These are phyloP conservation scores for Telmatherina bonti DNA, from an alignment of 2,797 vertebrate genomes.

Conservation along the genomic window DNA sequence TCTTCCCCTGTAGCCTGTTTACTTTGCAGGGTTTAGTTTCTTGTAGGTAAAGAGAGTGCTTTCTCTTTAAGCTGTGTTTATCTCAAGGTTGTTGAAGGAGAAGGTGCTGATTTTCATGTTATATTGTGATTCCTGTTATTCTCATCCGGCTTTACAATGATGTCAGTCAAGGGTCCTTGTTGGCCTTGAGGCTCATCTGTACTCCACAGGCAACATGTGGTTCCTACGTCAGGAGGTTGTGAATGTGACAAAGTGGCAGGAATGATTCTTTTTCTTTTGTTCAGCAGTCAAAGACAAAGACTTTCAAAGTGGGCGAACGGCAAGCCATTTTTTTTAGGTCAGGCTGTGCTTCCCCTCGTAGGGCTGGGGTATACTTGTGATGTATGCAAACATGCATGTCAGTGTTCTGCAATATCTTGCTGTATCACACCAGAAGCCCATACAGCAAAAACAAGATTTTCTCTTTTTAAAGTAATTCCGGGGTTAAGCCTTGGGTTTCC, in stretches of 20 bases:
- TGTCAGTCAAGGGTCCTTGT: slow-evolving; percentile 30
- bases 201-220: slow-evolving; percentile 37
- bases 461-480: too few species aligned
- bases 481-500: too few species aligned
- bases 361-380: too few species aligned
- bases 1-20: slow-evolving; percentile 11
- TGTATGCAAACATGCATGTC: too few species aligned
- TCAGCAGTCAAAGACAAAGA: slow-evolving; percentile 51
- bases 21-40: slow-evolving; percentile 3
- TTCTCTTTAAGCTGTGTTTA: slow-evolving; percentile 24
- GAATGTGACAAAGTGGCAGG: slow-evolving; percentile 53
- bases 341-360: slow-evolving; percentile 50
- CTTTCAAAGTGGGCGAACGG: slow-evolving; percentile 65
- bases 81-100: slow-evolving; percentile 29
- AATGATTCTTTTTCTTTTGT: slow-evolving; percentile 39
- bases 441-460: too few species aligned
- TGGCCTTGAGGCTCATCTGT: slow-evolving; percentile 28
- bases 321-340: slow-evolving; percentile 62
- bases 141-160: slow-evolving; percentile 9
- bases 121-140: slow-evolving; percentile 14
- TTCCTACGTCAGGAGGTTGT: slow-evolving; percentile 41
- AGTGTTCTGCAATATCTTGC: too few species aligned
- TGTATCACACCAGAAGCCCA: too few species aligned
- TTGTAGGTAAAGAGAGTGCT: neutral
- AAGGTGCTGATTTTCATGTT: slow-evolving; percentile 21